Evolutionary conservation across 2,888 invertebrate genomes (phyloP).

Genomic region (Charanyca ferruginea): DNA sequence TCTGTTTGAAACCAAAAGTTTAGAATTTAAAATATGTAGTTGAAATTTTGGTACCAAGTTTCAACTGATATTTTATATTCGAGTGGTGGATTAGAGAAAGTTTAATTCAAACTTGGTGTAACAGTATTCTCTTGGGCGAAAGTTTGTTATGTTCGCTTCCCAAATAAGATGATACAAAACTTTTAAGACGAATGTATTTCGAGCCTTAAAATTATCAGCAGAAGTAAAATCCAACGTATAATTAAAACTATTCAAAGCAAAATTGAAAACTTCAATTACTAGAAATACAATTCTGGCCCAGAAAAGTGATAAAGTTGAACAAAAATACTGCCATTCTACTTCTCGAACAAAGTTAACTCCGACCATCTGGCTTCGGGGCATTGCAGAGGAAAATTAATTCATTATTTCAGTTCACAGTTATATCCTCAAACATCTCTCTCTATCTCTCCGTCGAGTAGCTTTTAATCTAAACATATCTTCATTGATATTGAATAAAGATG

Average conservation of each 20-base stretch:
- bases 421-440: slow-evolving; percentile 32
- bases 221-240: neutral
- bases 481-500: slow-evolving; percentile 62
- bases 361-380: slow-evolving; percentile 26
- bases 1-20: slow-evolving; percentile 54
- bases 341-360: slow-evolving; percentile 19
- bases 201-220: neutral
- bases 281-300: neutral
- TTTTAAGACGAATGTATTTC: neutral
- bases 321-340: slow-evolving; percentile 11
- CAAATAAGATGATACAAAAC: neutral
- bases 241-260: neutral
- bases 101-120: slow-evolving; percentile 31
- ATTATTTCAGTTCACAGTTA: slow-evolving; percentile 39
- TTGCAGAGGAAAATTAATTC: slow-evolving; percentile 46
- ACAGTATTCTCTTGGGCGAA: neutral
- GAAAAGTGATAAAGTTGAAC: slow-evolving; percentile 11
- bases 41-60: slow-evolving; percentile 41
- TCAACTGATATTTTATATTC: slow-evolving; percentile 30
- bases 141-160: neutral
- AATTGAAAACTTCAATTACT: neutral
- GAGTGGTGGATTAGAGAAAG: slow-evolving; percentile 25
- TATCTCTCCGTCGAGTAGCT: slow-evolving; percentile 24
- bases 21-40: slow-evolving; percentile 54
- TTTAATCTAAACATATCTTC: slow-evolving; percentile 58